phyloP scores from a whole-genome alignment of 35 echinoderm and acorn worm species.

The Apostichopus californicus region DNA sequence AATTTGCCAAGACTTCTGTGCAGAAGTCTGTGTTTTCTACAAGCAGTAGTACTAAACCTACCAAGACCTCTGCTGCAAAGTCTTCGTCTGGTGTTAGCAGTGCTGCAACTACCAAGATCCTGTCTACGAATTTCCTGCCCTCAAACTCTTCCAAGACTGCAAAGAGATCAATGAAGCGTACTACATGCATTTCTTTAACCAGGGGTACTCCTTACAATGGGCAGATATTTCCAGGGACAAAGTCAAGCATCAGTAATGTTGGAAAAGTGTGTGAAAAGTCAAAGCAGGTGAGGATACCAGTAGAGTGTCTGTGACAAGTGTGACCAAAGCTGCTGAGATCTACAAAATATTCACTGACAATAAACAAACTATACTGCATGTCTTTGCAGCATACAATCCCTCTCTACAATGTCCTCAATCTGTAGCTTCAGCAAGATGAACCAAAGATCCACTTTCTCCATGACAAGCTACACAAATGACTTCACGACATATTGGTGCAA shows the following conservation, averaged over 20 bases:
- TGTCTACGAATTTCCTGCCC: slow-evolving; percentile 22
- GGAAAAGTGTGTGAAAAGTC: slow-evolving; percentile 55
- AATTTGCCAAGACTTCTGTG: neutral
- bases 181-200: slow-evolving; percentile 50
- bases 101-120: slow-evolving; percentile 30
- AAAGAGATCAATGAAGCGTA: slow-evolving; percentile 36
- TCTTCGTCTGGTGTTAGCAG: slow-evolving; percentile 8
- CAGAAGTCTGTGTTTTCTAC: neutral
- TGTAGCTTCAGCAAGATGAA: slow-evolving; percentile 66
- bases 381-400: slow-evolving; percentile 64
- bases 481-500: slow-evolving; percentile 52
- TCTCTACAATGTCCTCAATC: slow-evolving; percentile 43
- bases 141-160: slow-evolving; percentile 59
- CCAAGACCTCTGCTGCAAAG: slow-evolving; percentile 12
- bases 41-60: neutral
- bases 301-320: slow-evolving; percentile 54
- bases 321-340: slow-evolving; percentile 62
- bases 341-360: slow-evolving; percentile 50
- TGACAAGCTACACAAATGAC: slow-evolving; percentile 47
- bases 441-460: slow-evolving; percentile 44
- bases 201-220: slow-evolving; percentile 34
- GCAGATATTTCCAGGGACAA: neutral
- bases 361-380: slow-evolving; percentile 57
- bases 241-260: slow-evolving; percentile 62
- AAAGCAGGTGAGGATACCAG: slow-evolving; percentile 61